Conservation (phyloP, 2,888 invertebrate genomes). For the Dione juno region DNA sequence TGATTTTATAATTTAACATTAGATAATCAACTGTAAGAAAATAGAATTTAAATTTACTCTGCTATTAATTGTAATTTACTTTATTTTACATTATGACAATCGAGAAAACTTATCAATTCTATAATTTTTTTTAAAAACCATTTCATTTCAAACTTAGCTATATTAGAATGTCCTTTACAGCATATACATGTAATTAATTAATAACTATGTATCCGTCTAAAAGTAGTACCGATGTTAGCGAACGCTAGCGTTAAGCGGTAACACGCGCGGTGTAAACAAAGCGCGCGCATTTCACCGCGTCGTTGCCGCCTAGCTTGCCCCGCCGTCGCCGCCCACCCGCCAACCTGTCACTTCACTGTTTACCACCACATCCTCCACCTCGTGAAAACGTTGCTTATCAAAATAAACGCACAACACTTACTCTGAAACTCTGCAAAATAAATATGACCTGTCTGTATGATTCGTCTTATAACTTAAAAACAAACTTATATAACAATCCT, state of each 20-base stretch:
- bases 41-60: too few species aligned
- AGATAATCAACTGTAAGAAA: too few species aligned
- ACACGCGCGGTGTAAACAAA: constrained; percentile 65
- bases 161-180: constrained; percentile 5
- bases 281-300: constrained; percentile 61
- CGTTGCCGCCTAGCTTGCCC: constrained; percentile 64
- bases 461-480: background rate
- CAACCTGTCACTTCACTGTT: constrained; percentile 55
- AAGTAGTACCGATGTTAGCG: constrained; percentile 21
- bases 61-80: too few species aligned
- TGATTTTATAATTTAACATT: background rate
- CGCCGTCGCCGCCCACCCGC: constrained; percentile 46
- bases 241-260: constrained; percentile 19
- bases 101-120: too few species aligned
- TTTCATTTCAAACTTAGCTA: too few species aligned
- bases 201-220: constrained; percentile 13
- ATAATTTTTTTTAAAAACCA: too few species aligned
- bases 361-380: constrained; percentile 49
- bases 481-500: background rate
- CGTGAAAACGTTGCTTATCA: constrained; percentile 18
- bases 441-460: constrained; percentile 18
- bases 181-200: background rate
- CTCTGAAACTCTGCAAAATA: constrained; percentile 12
- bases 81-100: too few species aligned
- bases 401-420: constrained; percentile 17